These are phyloP conservation scores for Phyllostomus hastatus DNA, from an alignment of 2,113 vertebrate genomes.

Conservation along the genomic window DNA sequence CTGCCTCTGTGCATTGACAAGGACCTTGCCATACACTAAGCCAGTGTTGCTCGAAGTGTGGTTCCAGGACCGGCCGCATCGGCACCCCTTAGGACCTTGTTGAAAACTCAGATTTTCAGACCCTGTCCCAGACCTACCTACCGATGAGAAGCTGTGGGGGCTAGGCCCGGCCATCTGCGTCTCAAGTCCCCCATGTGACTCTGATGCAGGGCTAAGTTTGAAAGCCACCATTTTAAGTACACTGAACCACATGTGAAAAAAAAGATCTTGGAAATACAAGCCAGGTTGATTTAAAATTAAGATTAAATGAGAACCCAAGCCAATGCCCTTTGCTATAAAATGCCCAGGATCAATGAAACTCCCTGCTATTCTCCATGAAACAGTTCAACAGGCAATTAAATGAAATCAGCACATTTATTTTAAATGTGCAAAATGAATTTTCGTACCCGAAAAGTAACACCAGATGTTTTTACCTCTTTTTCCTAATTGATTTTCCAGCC, in stretches of 20 bases:
- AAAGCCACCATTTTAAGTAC: background rate
- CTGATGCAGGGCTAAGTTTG: background rate
- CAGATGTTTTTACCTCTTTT: slow-evolving; percentile 72
- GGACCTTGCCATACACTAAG: background rate
- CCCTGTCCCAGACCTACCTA: background rate
- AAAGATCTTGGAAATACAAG: background rate
- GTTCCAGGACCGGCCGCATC: background rate
- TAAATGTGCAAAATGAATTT: slow-evolving; percentile 72
- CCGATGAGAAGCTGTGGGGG: background rate
- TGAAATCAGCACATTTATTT: slow-evolving; percentile 66
- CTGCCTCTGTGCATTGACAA: background rate
- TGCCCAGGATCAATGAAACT: slow-evolving; percentile 35
- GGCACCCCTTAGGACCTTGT: background rate
- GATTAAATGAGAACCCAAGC: slow-evolving; percentile 39
- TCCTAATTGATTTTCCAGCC: slow-evolving; percentile 75
- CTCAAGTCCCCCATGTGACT: background rate
- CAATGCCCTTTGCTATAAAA: slow-evolving; percentile 34
- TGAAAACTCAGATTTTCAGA: background rate
- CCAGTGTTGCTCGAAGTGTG: background rate
- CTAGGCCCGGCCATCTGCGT: background rate
- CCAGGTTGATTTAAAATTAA: slow-evolving; percentile 41
- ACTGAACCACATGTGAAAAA: background rate
- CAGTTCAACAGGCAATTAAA: slow-evolving; percentile 54
- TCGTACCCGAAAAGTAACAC: slow-evolving; percentile 68
- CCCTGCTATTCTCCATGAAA: slow-evolving; percentile 18